Conservation (phyloP, 2,797 vertebrate species). For the Chelidonichthys spinosus region DNA sequence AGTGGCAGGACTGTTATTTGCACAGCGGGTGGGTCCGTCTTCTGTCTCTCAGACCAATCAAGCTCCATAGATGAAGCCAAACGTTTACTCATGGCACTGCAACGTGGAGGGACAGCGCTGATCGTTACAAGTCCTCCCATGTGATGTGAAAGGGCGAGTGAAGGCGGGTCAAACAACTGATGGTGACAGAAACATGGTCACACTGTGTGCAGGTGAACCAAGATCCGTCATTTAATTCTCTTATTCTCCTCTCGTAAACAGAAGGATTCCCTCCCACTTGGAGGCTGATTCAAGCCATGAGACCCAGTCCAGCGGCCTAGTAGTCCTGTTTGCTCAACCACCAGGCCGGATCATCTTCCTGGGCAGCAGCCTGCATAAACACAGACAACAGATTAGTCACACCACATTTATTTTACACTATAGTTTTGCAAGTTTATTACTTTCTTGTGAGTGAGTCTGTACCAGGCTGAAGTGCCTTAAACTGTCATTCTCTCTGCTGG, state of each 20-base stretch:
- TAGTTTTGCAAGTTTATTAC: conserved; percentile 3
- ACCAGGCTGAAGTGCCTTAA: not conserved
- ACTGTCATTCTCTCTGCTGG: too few relatives aligned
- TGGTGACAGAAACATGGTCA: conserved; percentile 2
- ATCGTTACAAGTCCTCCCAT: not conserved
- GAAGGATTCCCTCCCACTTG: not conserved
- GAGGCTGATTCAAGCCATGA: conserved; percentile 43
- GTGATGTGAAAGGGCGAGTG: conserved; percentile 1
- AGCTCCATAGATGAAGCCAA: conserved; percentile 17
- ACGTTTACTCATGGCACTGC: conserved; percentile 31
- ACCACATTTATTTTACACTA: not conserved
- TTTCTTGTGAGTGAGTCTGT: not conserved
- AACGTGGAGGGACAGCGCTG: not conserved
- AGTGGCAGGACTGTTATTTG: conserved; percentile 23
- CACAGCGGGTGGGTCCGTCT: conserved; percentile 33
- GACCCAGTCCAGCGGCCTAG: conserved; percentile 38
- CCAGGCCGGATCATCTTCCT: not conserved
- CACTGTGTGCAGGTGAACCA: not conserved
- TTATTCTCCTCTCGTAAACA: conserved; percentile 17
- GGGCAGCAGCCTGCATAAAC: conserved; percentile 23
- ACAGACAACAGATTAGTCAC: conserved; percentile 20
- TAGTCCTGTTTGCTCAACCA: conserved; percentile 54
- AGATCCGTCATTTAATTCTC: conserved; percentile 16
- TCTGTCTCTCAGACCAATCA: not conserved
- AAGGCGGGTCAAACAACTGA: not conserved